Base-by-base conservation (phyloP, 2,888 invertebrate genomes). In the Diogma glabrata region DNA sequence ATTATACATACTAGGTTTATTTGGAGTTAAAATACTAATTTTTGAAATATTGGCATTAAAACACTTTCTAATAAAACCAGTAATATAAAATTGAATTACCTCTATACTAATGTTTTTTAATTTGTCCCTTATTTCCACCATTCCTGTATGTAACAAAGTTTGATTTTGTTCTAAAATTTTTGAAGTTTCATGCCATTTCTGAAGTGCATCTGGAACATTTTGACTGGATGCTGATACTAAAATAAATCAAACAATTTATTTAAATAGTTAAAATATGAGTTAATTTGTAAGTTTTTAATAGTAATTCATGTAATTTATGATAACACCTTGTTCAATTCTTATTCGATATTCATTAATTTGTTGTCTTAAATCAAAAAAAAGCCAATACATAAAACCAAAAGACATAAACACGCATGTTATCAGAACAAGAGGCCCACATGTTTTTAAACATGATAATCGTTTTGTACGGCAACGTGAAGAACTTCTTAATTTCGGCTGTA, bases 101-200 rank as follows among this genome's bases (percentile, higher is more conserved):
- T 78, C 74, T 14, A 61, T 60, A 28, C 72, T 73, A 53, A 77
- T 68, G 59, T 71, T 73, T 50, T 72, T 71, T 50, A 84, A 72
- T 36, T 76, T 75, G 47, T 70, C 62, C 54, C 79, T 77, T 28
- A 84, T 65, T 54, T 74, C 75, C 2, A 71, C 71, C 17, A 85
- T 66, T 58, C 79, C 75, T 47, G 64, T 65, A 57, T 74, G 76
- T 49, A 84, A 72, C 49, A 72, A 71, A 23, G 77, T 81, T 58
- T 83, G 81, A 65, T 84, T 85, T 55, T 78, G 77, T 54, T 78
- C 75, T 40, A 85, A 69, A 58, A 78, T 79, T 61, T 78, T 79
- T 9, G 82, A 78, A 7, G 81, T 73, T 10, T 83, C 79, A 63
- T 85, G 84, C 65, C 82, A 84, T 61, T 79, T 73, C 67, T 85